Conservation (phyloP, 1,140 invertebrate species). For the Bacillus rossius region DNA sequence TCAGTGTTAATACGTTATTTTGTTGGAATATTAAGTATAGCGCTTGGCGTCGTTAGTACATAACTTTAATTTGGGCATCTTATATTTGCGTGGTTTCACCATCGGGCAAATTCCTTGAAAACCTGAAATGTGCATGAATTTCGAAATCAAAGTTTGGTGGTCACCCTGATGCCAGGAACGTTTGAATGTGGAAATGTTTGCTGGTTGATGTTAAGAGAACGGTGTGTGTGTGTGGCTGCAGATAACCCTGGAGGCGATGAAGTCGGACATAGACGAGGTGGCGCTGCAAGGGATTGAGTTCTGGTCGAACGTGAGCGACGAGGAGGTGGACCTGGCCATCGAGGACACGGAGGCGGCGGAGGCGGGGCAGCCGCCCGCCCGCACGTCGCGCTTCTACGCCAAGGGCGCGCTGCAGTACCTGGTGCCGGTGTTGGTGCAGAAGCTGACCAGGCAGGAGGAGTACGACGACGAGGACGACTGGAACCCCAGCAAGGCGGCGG, state of each 20-base stretch:
- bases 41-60: no score
- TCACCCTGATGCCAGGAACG: no score
- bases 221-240: slow-evolving; percentile 29
- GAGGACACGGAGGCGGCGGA: slow-evolving; percentile 92
- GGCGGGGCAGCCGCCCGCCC: slow-evolving; percentile 81
- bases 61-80: not conserved
- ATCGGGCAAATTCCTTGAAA: no score
- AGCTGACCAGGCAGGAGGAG: slow-evolving; percentile 84
- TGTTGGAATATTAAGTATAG: no score
- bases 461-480: slow-evolving; percentile 98
- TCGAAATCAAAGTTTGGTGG: no score
- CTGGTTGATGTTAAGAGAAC: no score
- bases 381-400: slow-evolving; percentile 89
- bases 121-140: no score
- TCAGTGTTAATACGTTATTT: no score
- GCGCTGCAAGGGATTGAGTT: slow-evolving; percentile 99
- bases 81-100: no score
- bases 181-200: no score
- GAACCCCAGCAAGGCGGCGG: slow-evolving; percentile 99
- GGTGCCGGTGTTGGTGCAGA: slow-evolving; percentile 90
- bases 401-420: slow-evolving; percentile 94
- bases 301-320: slow-evolving; percentile 99
- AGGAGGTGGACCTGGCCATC: slow-evolving; percentile 95
- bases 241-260: slow-evolving; percentile 99
- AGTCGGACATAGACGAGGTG: slow-evolving; percentile 92